These are phyloP conservation scores for Mythimna pallens DNA, from an alignment of 2,888 invertebrate species.

Conservation along the genomic window DNA sequence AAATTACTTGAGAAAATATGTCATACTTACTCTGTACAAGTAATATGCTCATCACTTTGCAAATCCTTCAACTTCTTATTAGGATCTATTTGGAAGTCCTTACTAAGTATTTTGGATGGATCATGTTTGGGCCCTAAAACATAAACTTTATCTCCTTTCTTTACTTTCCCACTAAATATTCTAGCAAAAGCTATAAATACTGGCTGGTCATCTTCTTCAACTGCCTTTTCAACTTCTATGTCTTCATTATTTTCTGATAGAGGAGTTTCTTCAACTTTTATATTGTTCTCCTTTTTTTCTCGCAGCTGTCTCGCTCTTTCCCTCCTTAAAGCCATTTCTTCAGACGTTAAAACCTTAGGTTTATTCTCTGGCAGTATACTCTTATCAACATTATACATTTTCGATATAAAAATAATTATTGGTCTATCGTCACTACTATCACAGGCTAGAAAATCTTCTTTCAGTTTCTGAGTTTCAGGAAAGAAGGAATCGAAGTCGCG, in stretches of 20 bases:
- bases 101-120: constrained; percentile 91
- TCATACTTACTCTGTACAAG: constrained; percentile 88
- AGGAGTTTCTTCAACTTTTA: constrained; percentile 64
- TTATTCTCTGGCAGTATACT: constrained; percentile 94
- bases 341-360: constrained; percentile 93
- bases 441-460: constrained; percentile 93
- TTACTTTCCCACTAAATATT: constrained; percentile 96
- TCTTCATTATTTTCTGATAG: constrained; percentile 70
- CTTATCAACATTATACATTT: constrained; percentile 97
- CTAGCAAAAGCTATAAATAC: constrained; percentile 97
- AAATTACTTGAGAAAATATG: not conserved
- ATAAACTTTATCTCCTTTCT: constrained; percentile 94
- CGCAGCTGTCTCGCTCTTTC: constrained; percentile 93
- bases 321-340: constrained; percentile 93
- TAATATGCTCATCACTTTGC: constrained; percentile 92
- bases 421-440: constrained; percentile 92
- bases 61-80: constrained; percentile 91
- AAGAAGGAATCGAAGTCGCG: constrained; percentile 93
- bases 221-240: constrained; percentile 73
- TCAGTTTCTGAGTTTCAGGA: constrained; percentile 92
- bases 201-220: constrained; percentile 88
- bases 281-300: constrained; percentile 85
- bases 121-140: constrained; percentile 97
- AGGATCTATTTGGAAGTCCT: constrained; percentile 82
- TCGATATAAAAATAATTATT: constrained; percentile 95